Evolutionary conservation across 2,797 vertebrate species (phyloP).

Genomic region (Astyanax mexicanus): DNA sequence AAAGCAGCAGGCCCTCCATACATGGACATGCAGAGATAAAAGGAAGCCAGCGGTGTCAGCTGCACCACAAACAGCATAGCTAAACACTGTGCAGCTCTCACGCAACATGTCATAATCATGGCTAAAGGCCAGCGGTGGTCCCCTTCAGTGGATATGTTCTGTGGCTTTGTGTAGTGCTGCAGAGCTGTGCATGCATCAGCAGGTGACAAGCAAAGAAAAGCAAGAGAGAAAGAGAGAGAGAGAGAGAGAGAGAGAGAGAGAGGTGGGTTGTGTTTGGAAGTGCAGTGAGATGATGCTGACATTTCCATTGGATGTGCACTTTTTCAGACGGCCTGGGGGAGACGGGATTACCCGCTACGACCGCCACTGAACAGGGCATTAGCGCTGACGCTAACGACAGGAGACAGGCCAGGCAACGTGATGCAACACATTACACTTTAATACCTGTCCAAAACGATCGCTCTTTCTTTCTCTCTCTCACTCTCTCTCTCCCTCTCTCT

Average conservation of each 20-base stretch:
- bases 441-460: conserved; percentile 51
- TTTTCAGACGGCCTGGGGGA: conserved; percentile 66
- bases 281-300: conserved; percentile 68
- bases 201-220: conserved; percentile 9
- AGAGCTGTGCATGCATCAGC: conserved; percentile 8
- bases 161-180: neutral
- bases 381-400: conserved; percentile 69
- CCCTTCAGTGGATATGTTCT: neutral
- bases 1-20: neutral
- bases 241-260: conserved; percentile 33
- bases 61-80: neutral
- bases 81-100: neutral
- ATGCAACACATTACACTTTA: conserved; percentile 71
- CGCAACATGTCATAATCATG: conserved; percentile 15
- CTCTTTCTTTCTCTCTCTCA: conserved; percentile 47
- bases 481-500: conserved; percentile 57
- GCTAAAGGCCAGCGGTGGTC: neutral
- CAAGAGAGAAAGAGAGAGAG: neutral
- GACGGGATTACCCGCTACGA: conserved; percentile 56
- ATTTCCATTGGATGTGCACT: conserved; percentile 76
- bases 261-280: conserved; percentile 61
- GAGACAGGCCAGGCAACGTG: conserved; percentile 68
- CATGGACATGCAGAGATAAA: neutral
- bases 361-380: conserved; percentile 57
- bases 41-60: neutral